A percentile compares a stretch with the other conserved stretches of the same genome.
Conservation (phyloP, 2,113 vertebrate genomes). For the Labeo catla region DNA sequence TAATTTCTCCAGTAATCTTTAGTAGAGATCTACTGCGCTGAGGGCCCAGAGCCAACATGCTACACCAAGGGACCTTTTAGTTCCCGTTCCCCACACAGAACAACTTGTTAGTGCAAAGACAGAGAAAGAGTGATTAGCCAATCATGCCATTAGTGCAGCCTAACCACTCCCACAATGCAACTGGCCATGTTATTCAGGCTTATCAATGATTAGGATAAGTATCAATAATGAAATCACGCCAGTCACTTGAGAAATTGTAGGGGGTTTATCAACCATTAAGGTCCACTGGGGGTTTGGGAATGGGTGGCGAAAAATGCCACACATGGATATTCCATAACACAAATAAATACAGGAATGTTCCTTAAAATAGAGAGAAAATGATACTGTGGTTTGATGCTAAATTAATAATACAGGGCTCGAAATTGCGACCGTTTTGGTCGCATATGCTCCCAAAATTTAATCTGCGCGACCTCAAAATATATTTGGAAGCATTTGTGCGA, state of each 20-base stretch:
- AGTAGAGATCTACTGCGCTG: constrained; percentile 51
- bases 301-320: constrained; percentile 49
- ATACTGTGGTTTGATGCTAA: background rate
- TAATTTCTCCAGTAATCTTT: constrained; percentile 74
- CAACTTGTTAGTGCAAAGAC: constrained; percentile 64
- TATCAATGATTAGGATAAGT: constrained; percentile 72
- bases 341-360: background rate
- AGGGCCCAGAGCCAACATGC: constrained; percentile 43
- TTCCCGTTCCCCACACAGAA: constrained; percentile 56
- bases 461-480: too few relatives aligned
- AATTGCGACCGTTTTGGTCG: too few relatives aligned
- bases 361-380: background rate
- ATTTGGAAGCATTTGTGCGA: too few relatives aligned
- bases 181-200: constrained; percentile 60
- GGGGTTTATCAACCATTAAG: constrained; percentile 43
- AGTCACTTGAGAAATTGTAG: constrained; percentile 45
- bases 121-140: constrained; percentile 70
- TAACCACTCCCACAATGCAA: constrained; percentile 60
- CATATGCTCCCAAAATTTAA: too few relatives aligned
- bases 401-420: too few relatives aligned
- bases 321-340: constrained; percentile 32
- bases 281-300: constrained; percentile 14
- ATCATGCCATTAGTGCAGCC: constrained; percentile 66
- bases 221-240: constrained; percentile 67
- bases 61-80: constrained; percentile 57